These are phyloP conservation scores for Drosophila nasuta DNA, from an alignment of 1,140 invertebrate species.

Conservation along the genomic window DNA sequence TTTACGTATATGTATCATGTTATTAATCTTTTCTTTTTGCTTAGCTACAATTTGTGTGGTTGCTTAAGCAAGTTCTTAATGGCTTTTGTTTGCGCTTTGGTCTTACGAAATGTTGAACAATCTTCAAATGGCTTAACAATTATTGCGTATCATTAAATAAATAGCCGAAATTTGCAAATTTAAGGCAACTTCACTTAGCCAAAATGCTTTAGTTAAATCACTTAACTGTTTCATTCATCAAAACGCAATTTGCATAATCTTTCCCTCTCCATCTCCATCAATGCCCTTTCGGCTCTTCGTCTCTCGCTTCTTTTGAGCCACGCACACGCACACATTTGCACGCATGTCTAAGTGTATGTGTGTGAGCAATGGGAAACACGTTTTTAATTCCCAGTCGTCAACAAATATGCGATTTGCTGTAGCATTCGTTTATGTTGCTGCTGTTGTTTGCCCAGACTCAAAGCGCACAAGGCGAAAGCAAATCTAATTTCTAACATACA, in stretches of 20 bases:
- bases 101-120: constrained; percentile 30
- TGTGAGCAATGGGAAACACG: constrained; percentile 35
- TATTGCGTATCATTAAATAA: constrained; percentile 61
- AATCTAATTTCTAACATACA: constrained; percentile 73
- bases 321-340: constrained; percentile 10
- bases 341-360: not conserved
- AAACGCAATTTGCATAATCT: constrained; percentile 53
- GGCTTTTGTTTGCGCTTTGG: constrained; percentile 41
- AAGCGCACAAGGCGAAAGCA: constrained; percentile 52
- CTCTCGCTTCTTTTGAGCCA: not conserved
- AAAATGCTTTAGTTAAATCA: constrained; percentile 32
- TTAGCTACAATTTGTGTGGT: constrained; percentile 48
- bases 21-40: constrained; percentile 30
- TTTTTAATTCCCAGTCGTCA: constrained; percentile 71
- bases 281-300: no score
- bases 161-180: constrained; percentile 54
- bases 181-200: constrained; percentile 16
- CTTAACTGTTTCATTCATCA: constrained; percentile 48
- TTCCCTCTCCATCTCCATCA: not conserved
- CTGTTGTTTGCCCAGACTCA: constrained; percentile 47
- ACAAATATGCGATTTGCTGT: constrained; percentile 55
- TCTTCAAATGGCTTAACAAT: constrained; percentile 41
- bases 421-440: constrained; percentile 5
- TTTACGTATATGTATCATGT: no score
- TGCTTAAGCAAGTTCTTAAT: constrained; percentile 31